These are phyloP conservation scores for Tilapia sparmanii DNA, from an alignment of 2,113 vertebrate species.

Conservation along the genomic window DNA sequence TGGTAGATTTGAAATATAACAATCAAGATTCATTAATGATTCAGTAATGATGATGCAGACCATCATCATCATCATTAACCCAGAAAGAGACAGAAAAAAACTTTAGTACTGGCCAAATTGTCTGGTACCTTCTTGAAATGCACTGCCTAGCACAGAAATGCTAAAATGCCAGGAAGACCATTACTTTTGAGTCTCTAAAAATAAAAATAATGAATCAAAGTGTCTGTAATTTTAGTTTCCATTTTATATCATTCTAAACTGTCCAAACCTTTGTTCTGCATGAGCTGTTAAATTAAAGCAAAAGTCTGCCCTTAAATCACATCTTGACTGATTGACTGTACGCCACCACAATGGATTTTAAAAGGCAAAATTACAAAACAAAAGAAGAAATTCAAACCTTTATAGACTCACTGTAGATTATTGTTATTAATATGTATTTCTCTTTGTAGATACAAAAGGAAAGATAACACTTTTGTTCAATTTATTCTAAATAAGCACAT, in stretches of 20 bases:
- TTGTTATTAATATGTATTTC: background rate
- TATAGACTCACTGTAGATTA: background rate
- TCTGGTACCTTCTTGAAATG: background rate
- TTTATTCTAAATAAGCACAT: background rate
- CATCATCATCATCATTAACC: background rate
- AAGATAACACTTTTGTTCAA: background rate
- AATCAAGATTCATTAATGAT: background rate
- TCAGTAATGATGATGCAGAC: background rate
- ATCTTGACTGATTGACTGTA: background rate
- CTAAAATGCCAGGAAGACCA: background rate
- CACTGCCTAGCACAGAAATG: background rate
- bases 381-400: background rate
- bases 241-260: background rate
- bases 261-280: background rate
- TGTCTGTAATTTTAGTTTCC: background rate
- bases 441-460: background rate
- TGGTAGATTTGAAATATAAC: background rate
- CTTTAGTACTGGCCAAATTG: background rate
- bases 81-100: background rate
- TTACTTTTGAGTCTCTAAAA: background rate
- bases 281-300: background rate
- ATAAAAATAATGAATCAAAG: background rate
- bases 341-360: background rate
- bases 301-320: background rate
- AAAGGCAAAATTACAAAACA: background rate